Evolutionary conservation across 2,797 vertebrate genomes (phyloP), one percentile per base, ranked within the genome.

Genomic region (Philypnodon macrostomus): DNA sequence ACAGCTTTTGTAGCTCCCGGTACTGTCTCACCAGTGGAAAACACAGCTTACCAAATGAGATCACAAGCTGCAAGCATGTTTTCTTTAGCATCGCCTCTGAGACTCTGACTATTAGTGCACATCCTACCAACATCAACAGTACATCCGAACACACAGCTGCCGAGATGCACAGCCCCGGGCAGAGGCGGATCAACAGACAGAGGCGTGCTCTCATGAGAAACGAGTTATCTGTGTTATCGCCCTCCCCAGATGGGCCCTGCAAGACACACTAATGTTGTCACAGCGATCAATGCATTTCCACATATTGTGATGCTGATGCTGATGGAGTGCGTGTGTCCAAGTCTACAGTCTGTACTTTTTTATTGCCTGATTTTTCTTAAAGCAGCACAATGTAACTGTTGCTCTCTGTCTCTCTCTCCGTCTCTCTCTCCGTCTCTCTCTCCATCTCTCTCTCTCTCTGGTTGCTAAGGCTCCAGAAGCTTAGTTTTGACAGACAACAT

Each of bases 191-290:
- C 54, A 63, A 56, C 33, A 71, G 69, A 70, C 63, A 79, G 61
- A 65, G 38, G 55, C 45, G 46, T 61, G 50, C 60, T 68, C 70
- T 63, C 65, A 13, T 78, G 79, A 83, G 80, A 65, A 80, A 82
- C 30, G 50, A 81, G 70, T 67, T 81, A 84, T 79, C 77, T 46
- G 42, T 60, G 72, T 81, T 80, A 83, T 86, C 74, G 50, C 39
- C 58, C 53, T 58, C 49, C 74, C 74, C 77, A 82, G 75, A 67
- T 75, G 78, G 58, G 67, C 58, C 52, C 30, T 0, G 38, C n/a
- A 41, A 70, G 46, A 75, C 65, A 63, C 71, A 77, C 71, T 47
- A 62, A 74, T 8, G 41, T 41, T 70, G 74, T 81, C 16, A 11
- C 54, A 31, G 59, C 56, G 26, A 81, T 84, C 70, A 15, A 75